These are phyloP conservation scores for Drosophila nannoptera DNA, from an alignment of 1,140 invertebrate genomes.

Conservation along the genomic window DNA sequence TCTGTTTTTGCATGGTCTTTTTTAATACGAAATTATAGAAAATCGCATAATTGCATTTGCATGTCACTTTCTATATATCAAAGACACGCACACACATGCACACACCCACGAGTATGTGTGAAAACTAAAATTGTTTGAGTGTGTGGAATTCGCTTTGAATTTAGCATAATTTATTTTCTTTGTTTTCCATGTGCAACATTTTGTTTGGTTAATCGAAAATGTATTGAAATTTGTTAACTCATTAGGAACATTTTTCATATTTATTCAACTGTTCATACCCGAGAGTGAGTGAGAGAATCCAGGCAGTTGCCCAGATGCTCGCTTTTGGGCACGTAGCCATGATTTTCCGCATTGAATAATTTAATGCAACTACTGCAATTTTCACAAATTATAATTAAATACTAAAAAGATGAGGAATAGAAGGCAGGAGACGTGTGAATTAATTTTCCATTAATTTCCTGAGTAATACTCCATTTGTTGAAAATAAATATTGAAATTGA, in stretches of 20 bases:
- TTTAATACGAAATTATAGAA: constrained; percentile 38
- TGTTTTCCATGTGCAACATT: constrained; percentile 32
- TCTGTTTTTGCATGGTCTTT: constrained; percentile 32
- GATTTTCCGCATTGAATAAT: constrained; percentile 16
- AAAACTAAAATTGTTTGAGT: background rate
- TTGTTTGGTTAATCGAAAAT: constrained; percentile 60
- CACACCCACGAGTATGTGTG: background rate
- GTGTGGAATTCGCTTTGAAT: too few relatives aligned
- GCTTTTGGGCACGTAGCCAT: constrained; percentile 10
- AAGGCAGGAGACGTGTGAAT: background rate
- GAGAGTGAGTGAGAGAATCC: constrained; percentile 11
- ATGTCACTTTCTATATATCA: constrained; percentile 14
- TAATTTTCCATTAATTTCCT: too few relatives aligned
- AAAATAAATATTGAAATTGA: too few relatives aligned
- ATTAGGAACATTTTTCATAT: constrained; percentile 52
- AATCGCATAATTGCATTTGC: constrained; percentile 32
- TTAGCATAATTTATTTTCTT: background rate
- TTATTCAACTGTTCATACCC: constrained; percentile 50
- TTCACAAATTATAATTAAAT: background rate
- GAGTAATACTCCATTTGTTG: too few relatives aligned
- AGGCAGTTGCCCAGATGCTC: constrained; percentile 40
- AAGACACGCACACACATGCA: background rate
- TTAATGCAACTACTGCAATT: background rate
- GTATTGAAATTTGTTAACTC: constrained; percentile 50
- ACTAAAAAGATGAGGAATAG: background rate